Base-by-base conservation (phyloP, 1,140 invertebrate species). In the Augochlora pura region DNA sequence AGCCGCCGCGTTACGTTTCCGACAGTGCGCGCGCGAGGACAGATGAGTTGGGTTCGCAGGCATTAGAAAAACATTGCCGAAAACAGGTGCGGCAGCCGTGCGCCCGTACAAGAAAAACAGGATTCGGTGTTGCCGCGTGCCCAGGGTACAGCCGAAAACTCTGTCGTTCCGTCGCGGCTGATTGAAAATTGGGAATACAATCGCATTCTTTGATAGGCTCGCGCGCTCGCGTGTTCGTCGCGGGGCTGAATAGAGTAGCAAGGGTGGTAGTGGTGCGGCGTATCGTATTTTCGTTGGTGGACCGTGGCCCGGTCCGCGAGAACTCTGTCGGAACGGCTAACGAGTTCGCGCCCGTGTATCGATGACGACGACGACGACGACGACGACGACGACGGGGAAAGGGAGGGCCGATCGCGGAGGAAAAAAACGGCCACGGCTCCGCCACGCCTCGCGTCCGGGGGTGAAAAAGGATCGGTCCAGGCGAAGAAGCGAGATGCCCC, bases 321-420 rank as follows among this genome's bases (percentile, higher is more conserved):
- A 77, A 70, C 66, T 49, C 57, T 25, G 75, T 70, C 23, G 54
- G 38, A 49, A 9, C 5, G 59, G 42, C 67, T 71, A 77, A 77
- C 75, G 66, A 77, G 57, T 77, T 77, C 32, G 59, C 75, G 23
- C 42, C 9, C n/a, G 46, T 39, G 54, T 69, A 77, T 62, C 57
- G 57, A 14, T 49, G 52, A 27, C 67, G 67, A 54, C 16, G 38
- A n/a, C n/a, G n/a, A n/a, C n/a, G n/a, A n/a, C n/a, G n/a, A n/a
- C n/a, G n/a, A n/a, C n/a, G n/a, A n/a, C n/a, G n/a, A n/a, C n/a
- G n/a, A n/a, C n/a, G n/a, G n/a, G 64, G 9, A 46, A n/a, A 25
- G 23, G n/a, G n/a, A 21, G 63, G 2, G 63, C 5, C 63, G 32
- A 38, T 52, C 21, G 66, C 12, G 10, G 66, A 52, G 66, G 14